Percentiles rank a stretch among this genome's conserved stretches.
These are phyloP conservation scores for Oryzias sinensis DNA, from an alignment of 2,797 vertebrate species.

Conservation along the genomic window DNA sequence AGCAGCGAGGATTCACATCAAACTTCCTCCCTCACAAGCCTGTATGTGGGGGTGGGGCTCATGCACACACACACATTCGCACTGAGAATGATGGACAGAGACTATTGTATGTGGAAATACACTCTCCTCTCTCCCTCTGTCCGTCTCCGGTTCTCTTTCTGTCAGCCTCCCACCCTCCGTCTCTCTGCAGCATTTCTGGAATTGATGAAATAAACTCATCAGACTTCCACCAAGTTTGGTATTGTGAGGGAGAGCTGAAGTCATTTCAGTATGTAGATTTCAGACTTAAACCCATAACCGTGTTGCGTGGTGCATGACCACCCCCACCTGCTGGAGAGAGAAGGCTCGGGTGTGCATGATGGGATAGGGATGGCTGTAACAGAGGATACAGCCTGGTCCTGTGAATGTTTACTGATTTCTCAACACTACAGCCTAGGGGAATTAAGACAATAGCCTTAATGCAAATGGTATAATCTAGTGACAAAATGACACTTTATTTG, in stretches of 20 bases:
- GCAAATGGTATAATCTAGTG: slow-evolving; percentile 70
- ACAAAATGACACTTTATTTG: slow-evolving; percentile 65
- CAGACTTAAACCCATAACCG: slow-evolving; percentile 74
- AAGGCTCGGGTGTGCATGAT: slow-evolving; percentile 67
- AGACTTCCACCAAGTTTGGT: slow-evolving; percentile 75
- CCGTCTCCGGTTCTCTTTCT: slow-evolving; percentile 34
- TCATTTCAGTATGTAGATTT: slow-evolving; percentile 78
- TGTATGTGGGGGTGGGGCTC: slow-evolving; percentile 18
- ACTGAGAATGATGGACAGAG: slow-evolving; percentile 55
- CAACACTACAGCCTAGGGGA: slow-evolving; percentile 64
- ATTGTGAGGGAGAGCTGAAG: slow-evolving; percentile 71
- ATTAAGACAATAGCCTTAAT: slow-evolving; percentile 68
- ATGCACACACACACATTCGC: slow-evolving; percentile 17
- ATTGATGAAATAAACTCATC: slow-evolving; percentile 77
- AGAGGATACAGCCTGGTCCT: slow-evolving; percentile 68
- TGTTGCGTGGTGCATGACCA: slow-evolving; percentile 74
- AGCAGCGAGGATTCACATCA: slow-evolving; percentile 66
- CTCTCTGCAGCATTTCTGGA: slow-evolving; percentile 60
- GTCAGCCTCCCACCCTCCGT: slow-evolving; percentile 27
- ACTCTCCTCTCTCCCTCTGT: slow-evolving; percentile 48
- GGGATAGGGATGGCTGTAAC: slow-evolving; percentile 68
- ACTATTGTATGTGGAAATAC: slow-evolving; percentile 62
- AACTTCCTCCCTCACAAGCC: slow-evolving; percentile 56
- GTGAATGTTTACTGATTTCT: slow-evolving; percentile 61
- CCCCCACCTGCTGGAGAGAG: slow-evolving; percentile 74